A percentile compares a stretch with the other conserved stretches of the same genome.
Conservation (phyloP, 2,113 vertebrate genomes). For the Cochlearius cochlearius region DNA sequence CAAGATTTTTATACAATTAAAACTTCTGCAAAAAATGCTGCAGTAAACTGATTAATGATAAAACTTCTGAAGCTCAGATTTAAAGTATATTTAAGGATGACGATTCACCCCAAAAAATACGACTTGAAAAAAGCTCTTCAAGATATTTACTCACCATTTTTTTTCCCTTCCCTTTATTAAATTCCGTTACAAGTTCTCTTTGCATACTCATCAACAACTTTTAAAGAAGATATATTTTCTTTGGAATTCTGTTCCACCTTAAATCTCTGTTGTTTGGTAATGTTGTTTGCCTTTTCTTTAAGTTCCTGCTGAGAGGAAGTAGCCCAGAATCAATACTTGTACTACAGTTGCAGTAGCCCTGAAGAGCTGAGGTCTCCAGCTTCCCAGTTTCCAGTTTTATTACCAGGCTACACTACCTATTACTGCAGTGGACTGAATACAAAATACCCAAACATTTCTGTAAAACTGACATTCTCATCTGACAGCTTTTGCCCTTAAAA, state of each 20-base stretch:
- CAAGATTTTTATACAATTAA: background rate
- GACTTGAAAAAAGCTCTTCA: background rate
- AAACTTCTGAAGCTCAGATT: background rate
- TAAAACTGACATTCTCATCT: background rate
- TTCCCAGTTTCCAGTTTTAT: background rate
- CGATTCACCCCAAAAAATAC: background rate
- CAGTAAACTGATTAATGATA: background rate
- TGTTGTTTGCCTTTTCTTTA: background rate
- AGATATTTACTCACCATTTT: background rate
- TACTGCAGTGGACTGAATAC: background rate
- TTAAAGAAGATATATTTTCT: background rate
- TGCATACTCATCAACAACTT: background rate
- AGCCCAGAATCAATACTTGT: background rate
- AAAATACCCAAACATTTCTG: background rate
- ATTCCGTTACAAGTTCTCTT: background rate
- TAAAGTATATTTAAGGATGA: background rate
- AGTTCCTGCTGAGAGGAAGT: background rate
- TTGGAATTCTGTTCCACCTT: background rate
- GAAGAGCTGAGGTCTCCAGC: background rate
- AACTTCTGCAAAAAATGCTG: background rate
- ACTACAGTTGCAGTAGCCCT: background rate
- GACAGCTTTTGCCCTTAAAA: background rate
- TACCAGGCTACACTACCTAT: background rate
- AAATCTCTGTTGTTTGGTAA: background rate
- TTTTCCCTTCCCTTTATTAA: background rate